A percentile compares a stretch with the other conserved stretches of the same genome.
Conservation (phyloP, 2,113 vertebrate genomes). For the Chaetura pelagica region DNA sequence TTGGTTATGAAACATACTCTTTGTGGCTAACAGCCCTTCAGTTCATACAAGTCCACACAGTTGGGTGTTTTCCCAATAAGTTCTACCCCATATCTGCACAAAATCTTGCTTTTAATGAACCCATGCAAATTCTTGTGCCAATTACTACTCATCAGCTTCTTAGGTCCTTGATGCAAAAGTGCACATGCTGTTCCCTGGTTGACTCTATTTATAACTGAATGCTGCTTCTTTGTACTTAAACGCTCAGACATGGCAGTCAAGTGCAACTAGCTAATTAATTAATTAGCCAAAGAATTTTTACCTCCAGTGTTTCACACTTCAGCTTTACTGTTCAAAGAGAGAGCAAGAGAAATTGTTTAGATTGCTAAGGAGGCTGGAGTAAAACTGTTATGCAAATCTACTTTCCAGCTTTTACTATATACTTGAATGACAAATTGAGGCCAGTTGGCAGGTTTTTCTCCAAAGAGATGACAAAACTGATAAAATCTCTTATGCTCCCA, state of each 20-base stretch:
- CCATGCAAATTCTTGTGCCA: background rate
- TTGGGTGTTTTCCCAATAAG: background rate
- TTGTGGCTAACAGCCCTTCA: background rate
- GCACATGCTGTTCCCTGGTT: background rate
- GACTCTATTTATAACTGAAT: background rate
- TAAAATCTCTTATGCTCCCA: constrained; percentile 2
- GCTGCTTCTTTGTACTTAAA: background rate
- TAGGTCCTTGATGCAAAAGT: background rate
- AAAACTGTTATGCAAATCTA: background rate
- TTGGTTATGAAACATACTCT: background rate
- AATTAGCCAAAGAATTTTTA: background rate
- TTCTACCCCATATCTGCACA: background rate
- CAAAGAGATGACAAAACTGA: constrained; percentile 5
- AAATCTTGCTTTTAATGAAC: background rate
- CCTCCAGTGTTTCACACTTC: background rate
- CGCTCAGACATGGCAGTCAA: background rate
- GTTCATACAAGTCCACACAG: background rate
- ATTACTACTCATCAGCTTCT: background rate
- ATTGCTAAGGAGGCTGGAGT: background rate
- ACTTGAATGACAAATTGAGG: background rate
- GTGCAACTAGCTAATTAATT: background rate
- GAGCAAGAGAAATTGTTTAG: background rate
- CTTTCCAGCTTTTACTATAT: background rate
- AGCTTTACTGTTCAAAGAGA: background rate
- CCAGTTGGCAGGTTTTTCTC: constrained; percentile 17